Base-by-base conservation (phyloP, 1,140 invertebrate genomes). In the Mylabris phalerata region DNA sequence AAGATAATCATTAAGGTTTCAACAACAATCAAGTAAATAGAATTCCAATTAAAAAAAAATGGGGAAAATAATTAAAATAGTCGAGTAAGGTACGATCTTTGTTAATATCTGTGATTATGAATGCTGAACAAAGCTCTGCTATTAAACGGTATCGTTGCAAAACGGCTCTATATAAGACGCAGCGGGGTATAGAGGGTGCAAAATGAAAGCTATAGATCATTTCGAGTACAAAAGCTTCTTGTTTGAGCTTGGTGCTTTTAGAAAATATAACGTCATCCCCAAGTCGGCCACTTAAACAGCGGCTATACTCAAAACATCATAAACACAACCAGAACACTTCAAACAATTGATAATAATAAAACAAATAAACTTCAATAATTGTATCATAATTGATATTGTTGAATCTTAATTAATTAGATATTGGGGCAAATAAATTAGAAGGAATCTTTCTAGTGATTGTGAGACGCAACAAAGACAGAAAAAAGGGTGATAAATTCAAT, bases 161-260 rank as follows among this genome's bases (percentile, higher is more conserved):
- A 52, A 54, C 11, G 32, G 25, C 19, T 27, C 38, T 32, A 54
- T 50, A 50, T 54, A 54, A 49, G 56, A 50, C 48, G 44, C 58
- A 57, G 58, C 50, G 60, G 61, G 40, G 39, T 27, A 40, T 13
- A 25, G 47, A 50, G 48, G 51, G 51, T 38, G 42, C 60, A 48
- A 67, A 67, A 67, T 67, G 65, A 67, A 65, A 45, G 62, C 65
- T 47, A 67, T 67, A 67, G 49, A 67, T 67, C 65, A 67, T 67
- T 60, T 59, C 60, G 57, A 59, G 60, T 57, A 67, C 65, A 67
- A 67, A 65, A 57, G 60, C 54, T 59, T 39, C 49, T 48, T 48
- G 61, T 48, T 60, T 55, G 50, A 63, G 57, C 51, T 60, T 56
- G 48, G 38, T 26, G 59, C 59, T 48, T 60, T 49, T 45, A 55